Evolutionary conservation across 2,797 vertebrate genomes (phyloP).

Genomic region (Acropternis orthonyx): DNA sequence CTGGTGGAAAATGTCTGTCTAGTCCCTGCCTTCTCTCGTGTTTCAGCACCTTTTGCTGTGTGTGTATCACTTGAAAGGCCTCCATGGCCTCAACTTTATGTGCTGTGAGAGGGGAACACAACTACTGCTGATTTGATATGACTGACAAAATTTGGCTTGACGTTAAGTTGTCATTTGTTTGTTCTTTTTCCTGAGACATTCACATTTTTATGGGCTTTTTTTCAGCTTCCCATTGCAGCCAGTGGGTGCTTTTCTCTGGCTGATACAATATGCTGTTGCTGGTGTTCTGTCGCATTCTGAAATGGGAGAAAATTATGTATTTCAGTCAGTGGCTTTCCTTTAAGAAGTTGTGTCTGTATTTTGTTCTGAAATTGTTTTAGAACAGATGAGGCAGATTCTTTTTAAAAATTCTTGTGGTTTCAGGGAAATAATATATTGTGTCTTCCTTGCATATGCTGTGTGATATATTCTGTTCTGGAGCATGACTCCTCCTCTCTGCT

Average conservation of each 20-base stretch:
- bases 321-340: neutral
- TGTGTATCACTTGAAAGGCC: neutral
- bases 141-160: neutral
- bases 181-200: neutral
- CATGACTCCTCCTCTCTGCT: neutral
- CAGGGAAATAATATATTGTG: neutral
- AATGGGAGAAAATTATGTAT: neutral
- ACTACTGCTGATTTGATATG: neutral
- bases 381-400: neutral
- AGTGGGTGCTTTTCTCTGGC: neutral
- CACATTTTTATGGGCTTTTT: neutral
- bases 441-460: neutral
- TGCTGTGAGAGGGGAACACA: neutral
- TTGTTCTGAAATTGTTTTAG: neutral
- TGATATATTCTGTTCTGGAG: neutral
- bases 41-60: neutral
- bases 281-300: neutral
- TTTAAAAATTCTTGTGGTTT: constrained; percentile 1
- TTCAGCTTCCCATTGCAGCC: neutral
- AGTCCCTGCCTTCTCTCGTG: neutral
- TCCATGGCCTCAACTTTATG: neutral
- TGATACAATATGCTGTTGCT: neutral
- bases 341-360: neutral
- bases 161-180: neutral
- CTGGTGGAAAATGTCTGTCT: neutral